Percentiles rank a stretch among this genome's conserved stretches.
phyloP scores from a whole-genome alignment of 2,113 vertebrate genomes.

The Psittacula cyanocephala region DNA sequence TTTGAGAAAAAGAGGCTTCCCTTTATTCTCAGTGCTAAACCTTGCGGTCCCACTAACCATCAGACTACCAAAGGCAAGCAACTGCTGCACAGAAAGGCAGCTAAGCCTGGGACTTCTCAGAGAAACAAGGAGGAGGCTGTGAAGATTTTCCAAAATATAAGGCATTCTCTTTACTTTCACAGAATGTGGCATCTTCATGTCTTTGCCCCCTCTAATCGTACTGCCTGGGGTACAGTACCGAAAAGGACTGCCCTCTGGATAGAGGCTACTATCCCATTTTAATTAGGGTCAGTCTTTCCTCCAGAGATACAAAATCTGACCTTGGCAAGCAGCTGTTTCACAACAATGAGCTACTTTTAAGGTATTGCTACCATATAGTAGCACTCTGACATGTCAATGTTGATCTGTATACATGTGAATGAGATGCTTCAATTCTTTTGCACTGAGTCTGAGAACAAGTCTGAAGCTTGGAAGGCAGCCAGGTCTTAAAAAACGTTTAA shows the following conservation, averaged over 20 bases:
- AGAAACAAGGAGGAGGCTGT: not conserved
- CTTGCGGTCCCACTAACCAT: not conserved
- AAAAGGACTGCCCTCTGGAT: not conserved
- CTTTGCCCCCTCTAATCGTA: not conserved
- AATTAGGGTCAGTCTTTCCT: not conserved
- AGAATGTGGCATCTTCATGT: not conserved
- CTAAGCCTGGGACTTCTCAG: not conserved
- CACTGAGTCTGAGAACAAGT: not conserved
- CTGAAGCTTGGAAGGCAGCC: not conserved
- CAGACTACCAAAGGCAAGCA: not conserved
- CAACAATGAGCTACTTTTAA: not conserved
- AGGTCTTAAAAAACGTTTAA: not conserved
- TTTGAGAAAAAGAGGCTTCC: not conserved
- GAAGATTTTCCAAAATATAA: not conserved
- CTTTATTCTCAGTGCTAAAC: not conserved
- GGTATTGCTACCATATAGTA: not conserved
- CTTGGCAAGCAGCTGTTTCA: not conserved
- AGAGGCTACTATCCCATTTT: not conserved
- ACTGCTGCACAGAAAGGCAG: not conserved
- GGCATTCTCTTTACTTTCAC: not conserved
- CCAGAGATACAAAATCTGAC: not conserved
- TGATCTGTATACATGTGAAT: accelerated
- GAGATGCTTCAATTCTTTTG: not conserved
- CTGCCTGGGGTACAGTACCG: not conserved
- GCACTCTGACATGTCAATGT: not conserved